Base-by-base conservation (phyloP, 1,140 invertebrate species). In the Sipha flava region DNA sequence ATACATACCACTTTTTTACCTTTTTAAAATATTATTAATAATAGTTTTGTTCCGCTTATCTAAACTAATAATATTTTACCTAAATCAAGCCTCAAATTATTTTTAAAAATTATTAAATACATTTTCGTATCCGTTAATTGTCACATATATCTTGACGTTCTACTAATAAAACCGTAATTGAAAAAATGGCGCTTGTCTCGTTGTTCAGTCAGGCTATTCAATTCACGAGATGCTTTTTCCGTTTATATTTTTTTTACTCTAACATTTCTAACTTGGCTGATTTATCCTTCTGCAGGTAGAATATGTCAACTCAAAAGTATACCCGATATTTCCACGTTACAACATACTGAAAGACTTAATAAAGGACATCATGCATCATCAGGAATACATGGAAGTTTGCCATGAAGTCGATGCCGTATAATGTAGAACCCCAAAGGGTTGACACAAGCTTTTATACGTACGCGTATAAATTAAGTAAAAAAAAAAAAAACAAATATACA, bases 271-370 rank as follows among this genome's bases (percentile, higher is more conserved):
- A 66, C n/a, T 49, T 29, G 21, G n/a, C 49, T n/a, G 81, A 79
- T 81, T 81, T 77, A 80, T 82, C 82, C 81, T 83, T 81, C 89
- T 89, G 80, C 89, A 95, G 93, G 89, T 90, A 75, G 93, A 95
- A 83, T 97, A 96, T 86, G 90, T 92, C 82, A 92, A 91, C 84
- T 93, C 94, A 37, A 95, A 96, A 86, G 89, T 95, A 83, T 96
- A 96, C 85, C 95, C 95, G 49, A 94, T 97, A 86, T 92, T 97
- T 83, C 94, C 95, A 18, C 90, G 95, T 62, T 97, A 97, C 88
- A 93, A 92, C 62, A 94, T 97, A 88, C 88, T 97, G 68, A 97
- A 97, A 86, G 94, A 96, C 84, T 95, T 97, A 94, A 96, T 97
- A 84, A 96, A 95, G 87, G 93, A 94, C 84, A 94, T 96, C 82